Percentiles rank a stretch among this genome's conserved stretches.
These are phyloP conservation scores for Portevinia maculata DNA, from an alignment of 2,888 invertebrate species.

Conservation along the genomic window DNA sequence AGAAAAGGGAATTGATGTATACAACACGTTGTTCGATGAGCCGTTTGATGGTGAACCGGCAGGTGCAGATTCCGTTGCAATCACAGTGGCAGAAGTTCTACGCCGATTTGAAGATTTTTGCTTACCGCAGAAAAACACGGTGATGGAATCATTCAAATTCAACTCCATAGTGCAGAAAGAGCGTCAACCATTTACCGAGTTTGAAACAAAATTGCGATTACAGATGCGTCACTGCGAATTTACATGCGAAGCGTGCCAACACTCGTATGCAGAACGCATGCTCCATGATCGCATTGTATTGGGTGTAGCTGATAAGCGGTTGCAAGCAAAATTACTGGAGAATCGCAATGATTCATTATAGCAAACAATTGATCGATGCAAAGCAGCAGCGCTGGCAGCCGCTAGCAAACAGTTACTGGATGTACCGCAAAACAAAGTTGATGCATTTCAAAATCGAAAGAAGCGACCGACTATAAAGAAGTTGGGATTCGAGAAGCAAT, in stretches of 20 bases:
- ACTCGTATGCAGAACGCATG: conserved; percentile 63
- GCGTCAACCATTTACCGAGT: conserved; percentile 46
- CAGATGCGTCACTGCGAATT: conserved; percentile 63
- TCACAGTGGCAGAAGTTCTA: conserved; percentile 22
- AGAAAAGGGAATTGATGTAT: background rate
- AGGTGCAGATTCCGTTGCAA: conserved; percentile 2
- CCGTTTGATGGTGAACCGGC: conserved; percentile 17
- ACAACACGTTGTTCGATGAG: conserved; percentile 32
- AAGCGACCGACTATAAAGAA: conserved; percentile 10
- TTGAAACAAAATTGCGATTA: conserved; percentile 58
- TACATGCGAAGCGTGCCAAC: conserved; percentile 49
- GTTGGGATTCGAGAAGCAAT: conserved; percentile 18
- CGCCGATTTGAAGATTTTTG: conserved; percentile 32
- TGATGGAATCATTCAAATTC: conserved; percentile 67
- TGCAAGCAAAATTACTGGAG: conserved; percentile 52
- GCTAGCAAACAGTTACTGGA: conserved; percentile 31
- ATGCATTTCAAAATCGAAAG: conserved; percentile 9
- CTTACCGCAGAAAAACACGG: conserved; percentile 36
- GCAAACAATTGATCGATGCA: conserved; percentile 47
- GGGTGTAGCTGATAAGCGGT: conserved; percentile 61
- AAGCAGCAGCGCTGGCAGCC: conserved; percentile 38
- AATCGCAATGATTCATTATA: conserved; percentile 44
- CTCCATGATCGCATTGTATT: conserved; percentile 64
- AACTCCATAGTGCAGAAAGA: conserved; percentile 18
- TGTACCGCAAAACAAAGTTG: conserved; percentile 41